Conservation (phyloP, 2,113 vertebrate species). For the Passer domesticus region DNA sequence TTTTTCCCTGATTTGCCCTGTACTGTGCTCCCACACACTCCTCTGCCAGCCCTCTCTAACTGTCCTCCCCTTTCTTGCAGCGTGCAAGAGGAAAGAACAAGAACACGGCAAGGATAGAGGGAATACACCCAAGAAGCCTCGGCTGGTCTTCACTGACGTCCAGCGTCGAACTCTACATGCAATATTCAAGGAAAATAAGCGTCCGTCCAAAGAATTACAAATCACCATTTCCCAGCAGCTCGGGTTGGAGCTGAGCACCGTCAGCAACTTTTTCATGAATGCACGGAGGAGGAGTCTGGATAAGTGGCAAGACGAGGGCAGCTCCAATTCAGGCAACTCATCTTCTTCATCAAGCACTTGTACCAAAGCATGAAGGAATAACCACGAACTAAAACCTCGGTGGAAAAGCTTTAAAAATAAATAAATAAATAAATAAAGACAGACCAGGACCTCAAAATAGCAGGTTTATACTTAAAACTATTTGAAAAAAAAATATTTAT, state of each 20-base stretch:
- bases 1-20: neutral
- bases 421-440: slow-evolving; percentile 76
- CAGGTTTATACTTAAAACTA: slow-evolving; percentile 97
- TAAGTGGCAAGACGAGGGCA: slow-evolving; percentile 97
- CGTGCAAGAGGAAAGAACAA: slow-evolving; percentile 98
- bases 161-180: slow-evolving; percentile 98
- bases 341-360: slow-evolving; percentile 91
- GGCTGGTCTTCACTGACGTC: slow-evolving; percentile 97
- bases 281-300: slow-evolving; percentile 96
- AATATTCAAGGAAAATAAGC: slow-evolving; percentile 99
- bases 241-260: slow-evolving; percentile 95
- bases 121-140: slow-evolving; percentile 91
- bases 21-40: fast-evolving
- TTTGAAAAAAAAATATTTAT: slow-evolving; percentile 96
- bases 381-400: slow-evolving; percentile 83
- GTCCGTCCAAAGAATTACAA: slow-evolving; percentile 98
- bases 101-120: slow-evolving; percentile 92
- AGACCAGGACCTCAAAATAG: slow-evolving; percentile 87
- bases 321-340: slow-evolving; percentile 85
- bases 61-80: slow-evolving; percentile 74
- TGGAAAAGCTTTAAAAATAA: slow-evolving; percentile 83
- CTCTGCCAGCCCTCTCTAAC: slow-evolving; percentile 32
- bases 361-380: slow-evolving; percentile 98
- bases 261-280: slow-evolving; percentile 99
- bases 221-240: slow-evolving; percentile 99